Evolutionary conservation across 2,797 vertebrate species (phyloP).

Genomic region (Liasis olivaceus): DNA sequence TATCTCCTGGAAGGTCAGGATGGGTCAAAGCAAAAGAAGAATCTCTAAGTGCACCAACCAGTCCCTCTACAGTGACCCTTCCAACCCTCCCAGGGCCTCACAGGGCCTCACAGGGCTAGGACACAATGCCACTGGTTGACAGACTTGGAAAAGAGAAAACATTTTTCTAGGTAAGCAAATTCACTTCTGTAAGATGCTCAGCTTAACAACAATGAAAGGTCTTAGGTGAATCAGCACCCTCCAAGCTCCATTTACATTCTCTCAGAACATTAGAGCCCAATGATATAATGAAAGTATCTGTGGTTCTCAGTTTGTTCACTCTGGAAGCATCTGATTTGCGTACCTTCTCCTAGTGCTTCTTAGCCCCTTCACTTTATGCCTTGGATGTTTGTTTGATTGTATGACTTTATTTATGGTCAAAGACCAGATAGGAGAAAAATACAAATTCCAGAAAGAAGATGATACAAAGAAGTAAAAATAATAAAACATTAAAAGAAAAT

Average conservation of each 20-base stretch:
- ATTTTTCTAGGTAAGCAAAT: neutral
- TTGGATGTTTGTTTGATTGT: neutral
- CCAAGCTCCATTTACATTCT: neutral
- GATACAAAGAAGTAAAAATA: neutral
- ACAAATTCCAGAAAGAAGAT: neutral
- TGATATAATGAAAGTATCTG: neutral
- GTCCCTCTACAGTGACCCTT: neutral
- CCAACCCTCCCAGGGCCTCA: neutral
- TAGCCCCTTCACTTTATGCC: neutral
- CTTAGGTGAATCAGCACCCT: neutral
- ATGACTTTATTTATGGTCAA: neutral
- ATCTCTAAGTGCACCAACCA: constrained; percentile 9
- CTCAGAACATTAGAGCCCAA: neutral
- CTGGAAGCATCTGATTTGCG: neutral
- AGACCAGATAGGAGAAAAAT: neutral
- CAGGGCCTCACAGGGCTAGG: neutral
- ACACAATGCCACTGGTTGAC: neutral
- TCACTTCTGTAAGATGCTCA: neutral
- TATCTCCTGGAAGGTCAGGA: constrained; percentile 33
- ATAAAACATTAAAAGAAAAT: neutral
- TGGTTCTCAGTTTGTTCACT: neutral
- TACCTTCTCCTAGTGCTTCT: neutral
- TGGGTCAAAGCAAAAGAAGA: constrained; percentile 23
- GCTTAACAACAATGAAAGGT: neutral
- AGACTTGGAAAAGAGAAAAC: neutral